Percentiles rank a stretch among this genome's conserved stretches.
Evolutionary conservation across 2,888 invertebrate species (phyloP).

Genomic region (Holacanthella duospinosa): DNA sequence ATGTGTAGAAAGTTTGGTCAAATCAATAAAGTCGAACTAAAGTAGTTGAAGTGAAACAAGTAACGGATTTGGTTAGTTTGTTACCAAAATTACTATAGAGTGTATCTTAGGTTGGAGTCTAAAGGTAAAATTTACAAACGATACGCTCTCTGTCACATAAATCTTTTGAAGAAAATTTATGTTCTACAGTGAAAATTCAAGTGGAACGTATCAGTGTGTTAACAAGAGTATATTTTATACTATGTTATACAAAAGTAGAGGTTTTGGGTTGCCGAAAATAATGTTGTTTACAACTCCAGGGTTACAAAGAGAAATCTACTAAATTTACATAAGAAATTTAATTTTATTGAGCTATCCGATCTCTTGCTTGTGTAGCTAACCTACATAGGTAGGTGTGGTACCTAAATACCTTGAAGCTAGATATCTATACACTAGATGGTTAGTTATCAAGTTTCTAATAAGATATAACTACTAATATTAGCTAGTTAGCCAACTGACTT

Average conservation of each 20-base stretch:
- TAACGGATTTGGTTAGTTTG: neutral
- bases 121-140: conserved; percentile 2
- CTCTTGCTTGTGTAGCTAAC: too few species aligned
- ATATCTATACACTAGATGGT: too few species aligned
- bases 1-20: neutral
- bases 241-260: neutral
- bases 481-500: too few species aligned
- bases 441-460: too few species aligned
- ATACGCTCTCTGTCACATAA: conserved; percentile 16
- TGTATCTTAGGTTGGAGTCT: too few species aligned
- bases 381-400: too few species aligned
- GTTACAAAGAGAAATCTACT: neutral
- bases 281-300: neutral
- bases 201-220: neutral
- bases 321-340: neutral
- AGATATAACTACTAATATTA: too few species aligned
- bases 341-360: neutral
- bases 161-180: conserved; percentile 16
- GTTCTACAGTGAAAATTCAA: conserved; percentile 13
- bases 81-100: neutral
- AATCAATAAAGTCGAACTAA: neutral
- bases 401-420: too few species aligned
- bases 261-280: neutral
- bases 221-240: neutral
- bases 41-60: neutral